Base-by-base conservation (phyloP, 2,113 vertebrate genomes). In the Paramormyrops kingsleyae region DNA sequence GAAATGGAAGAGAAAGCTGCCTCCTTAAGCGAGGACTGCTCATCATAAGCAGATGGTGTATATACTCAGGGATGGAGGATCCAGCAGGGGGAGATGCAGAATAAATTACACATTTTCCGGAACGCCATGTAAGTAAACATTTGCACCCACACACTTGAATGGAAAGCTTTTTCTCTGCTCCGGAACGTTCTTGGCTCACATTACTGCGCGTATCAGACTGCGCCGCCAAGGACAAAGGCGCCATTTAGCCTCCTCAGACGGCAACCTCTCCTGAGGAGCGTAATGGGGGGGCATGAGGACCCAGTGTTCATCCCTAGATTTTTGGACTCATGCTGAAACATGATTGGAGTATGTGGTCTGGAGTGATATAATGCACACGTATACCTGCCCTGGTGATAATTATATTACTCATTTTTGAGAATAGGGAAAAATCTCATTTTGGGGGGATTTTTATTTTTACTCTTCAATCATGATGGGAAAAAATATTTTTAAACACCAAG, bases 11-110 rank as follows among this genome's bases (percentile, higher is more conserved):
- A 6, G 77, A 83, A 42, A 83, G 19, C 42, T 19, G 19, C 24
- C 35, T 83, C 66, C 31, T 74, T 27, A 46, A 46, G 35, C 15
- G 2, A 21, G 19, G 77, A 24, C 19, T 83, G 39, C 77, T 44
- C 1, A 83, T 44, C 77, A 83, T 24, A 19, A 83, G 77, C 77
- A 83, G 35, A 83, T 24, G 77, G 77, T 24, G 77, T 44, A 21
- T 83, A 4, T 83, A 83, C 77, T 83, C 39, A 24, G 4, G 66
- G 77, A 19, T 83, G 77, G 35, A 83, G 35, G 19, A 21, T 94
- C 95, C 93, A 93, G 91, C 93, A 90, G 39, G 42, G 42, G 77
- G 42, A 39, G 39, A 83, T 21, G 39, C 77, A 24, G 31, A 83
- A 83, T 44, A 83, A 83, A 83, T 83, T 44, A 83, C 39, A 46